Conservation (phyloP, 2,888 invertebrate species). For the Selenia dentaria region DNA sequence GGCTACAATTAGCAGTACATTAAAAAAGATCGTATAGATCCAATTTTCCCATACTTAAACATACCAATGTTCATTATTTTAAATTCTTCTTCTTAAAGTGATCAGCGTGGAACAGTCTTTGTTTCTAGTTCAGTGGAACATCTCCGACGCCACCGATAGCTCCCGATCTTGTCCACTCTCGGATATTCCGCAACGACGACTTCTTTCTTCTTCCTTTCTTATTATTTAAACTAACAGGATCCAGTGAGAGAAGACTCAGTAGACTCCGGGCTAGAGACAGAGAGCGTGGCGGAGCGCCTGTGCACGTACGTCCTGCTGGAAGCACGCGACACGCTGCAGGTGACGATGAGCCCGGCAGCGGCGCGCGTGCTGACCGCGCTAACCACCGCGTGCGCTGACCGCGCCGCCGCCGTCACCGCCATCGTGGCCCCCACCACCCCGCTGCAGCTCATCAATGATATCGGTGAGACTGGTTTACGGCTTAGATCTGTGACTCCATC, state of each 20-base stretch:
- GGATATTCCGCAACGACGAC: no score
- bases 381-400: slow-evolving; percentile 50
- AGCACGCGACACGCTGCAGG: slow-evolving; percentile 86
- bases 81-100: no score
- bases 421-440: slow-evolving; percentile 56
- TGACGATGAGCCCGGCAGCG: slow-evolving; percentile 88
- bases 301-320: slow-evolving; percentile 89
- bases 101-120: no score
- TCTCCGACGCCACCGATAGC: no score
- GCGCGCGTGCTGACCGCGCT: slow-evolving; percentile 82
- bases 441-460: slow-evolving; percentile 85
- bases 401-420: slow-evolving; percentile 67
- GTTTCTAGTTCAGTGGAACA: no score
- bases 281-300: slow-evolving; percentile 58
- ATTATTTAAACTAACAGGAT: slow-evolving; percentile 53
- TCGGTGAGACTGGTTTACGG: slow-evolving; percentile 75
- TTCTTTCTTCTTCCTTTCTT: no score
- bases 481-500: no score
- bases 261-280: slow-evolving; percentile 78
- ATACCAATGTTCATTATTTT: no score
- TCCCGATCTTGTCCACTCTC: no score
- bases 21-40: no score
- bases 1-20: no score
- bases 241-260: slow-evolving; percentile 74
- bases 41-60: no score